Evolutionary conservation across 2,888 invertebrate species (phyloP).

Genomic region (Frankliniella intonsa): DNA sequence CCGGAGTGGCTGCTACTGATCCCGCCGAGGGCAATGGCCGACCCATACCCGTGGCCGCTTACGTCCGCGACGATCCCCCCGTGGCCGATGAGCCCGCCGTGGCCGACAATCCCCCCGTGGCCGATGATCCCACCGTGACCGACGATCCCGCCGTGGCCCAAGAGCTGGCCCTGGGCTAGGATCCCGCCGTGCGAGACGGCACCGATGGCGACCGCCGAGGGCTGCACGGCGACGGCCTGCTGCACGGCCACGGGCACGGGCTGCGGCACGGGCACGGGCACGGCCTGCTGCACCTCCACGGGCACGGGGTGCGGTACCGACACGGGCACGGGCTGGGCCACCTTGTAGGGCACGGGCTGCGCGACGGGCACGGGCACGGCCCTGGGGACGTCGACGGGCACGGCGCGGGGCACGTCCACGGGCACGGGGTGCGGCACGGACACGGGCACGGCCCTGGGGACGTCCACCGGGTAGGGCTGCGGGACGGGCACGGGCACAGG

Average conservation of each 20-base stretch:
- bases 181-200: too few relatives aligned
- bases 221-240: not conserved
- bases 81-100: too few relatives aligned
- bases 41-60: not conserved
- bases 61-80: too few relatives aligned
- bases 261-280: not conserved
- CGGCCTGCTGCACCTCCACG: not conserved
- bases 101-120: too few relatives aligned
- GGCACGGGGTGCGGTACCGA: not conserved
- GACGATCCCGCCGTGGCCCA: too few relatives aligned
- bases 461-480: constrained; percentile 49
- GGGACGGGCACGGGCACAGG: constrained; percentile 47
- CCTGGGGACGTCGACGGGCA: not conserved
- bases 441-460: constrained; percentile 45
- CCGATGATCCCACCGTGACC: too few relatives aligned
- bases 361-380: not conserved
- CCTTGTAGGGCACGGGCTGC: not conserved
- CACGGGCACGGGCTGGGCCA: not conserved
- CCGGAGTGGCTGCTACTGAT: not conserved
- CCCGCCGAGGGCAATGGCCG: not conserved
- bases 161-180: too few relatives aligned
- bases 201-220: not conserved
- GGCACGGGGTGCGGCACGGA: not conserved
- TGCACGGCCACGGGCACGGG: not conserved
- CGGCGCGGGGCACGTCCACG: not conserved